phyloP scores from a whole-genome alignment of 2,797 vertebrate species.

The Syndactyla subalaris region DNA sequence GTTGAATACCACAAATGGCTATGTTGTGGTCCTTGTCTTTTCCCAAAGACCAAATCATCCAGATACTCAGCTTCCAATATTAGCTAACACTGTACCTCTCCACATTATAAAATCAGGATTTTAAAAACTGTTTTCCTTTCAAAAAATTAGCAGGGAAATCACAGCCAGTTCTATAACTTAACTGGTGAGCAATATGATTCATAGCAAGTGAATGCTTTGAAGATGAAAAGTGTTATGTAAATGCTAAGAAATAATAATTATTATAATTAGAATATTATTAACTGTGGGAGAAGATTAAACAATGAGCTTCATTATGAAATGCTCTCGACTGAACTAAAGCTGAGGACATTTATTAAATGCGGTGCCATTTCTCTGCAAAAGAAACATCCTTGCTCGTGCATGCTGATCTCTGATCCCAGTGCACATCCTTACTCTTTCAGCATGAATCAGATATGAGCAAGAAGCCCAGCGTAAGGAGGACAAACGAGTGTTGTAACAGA shows the following conservation, averaged over 20 bases:
- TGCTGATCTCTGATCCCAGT: neutral
- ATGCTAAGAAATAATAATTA: constrained; percentile 42
- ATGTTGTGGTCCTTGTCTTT: neutral
- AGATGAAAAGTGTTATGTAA: constrained; percentile 11
- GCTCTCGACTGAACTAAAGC: neutral
- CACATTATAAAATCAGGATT: neutral
- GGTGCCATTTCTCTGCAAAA: neutral
- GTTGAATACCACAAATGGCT: neutral
- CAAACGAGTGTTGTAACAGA: neutral
- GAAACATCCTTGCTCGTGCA: neutral
- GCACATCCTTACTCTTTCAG: neutral
- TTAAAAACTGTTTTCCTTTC: neutral
- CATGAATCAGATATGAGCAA: neutral
- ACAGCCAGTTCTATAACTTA: neutral
- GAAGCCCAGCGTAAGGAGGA: neutral
- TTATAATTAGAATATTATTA: constrained; percentile 60
- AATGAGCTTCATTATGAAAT: constrained; percentile 31
- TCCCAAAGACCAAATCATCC: neutral
- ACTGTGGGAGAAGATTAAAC: constrained; percentile 29
- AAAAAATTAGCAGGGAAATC: neutral
- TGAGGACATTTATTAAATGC: neutral
- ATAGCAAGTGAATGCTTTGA: constrained; percentile 46
- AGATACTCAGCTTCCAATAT: neutral
- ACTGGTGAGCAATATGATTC: constrained; percentile 8
- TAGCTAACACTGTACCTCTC: neutral